Percentiles rank a stretch among this genome's conserved stretches.
These are phyloP conservation scores for Sylvia borin DNA, from an alignment of 2,797 vertebrate species.

Conservation along the genomic window DNA sequence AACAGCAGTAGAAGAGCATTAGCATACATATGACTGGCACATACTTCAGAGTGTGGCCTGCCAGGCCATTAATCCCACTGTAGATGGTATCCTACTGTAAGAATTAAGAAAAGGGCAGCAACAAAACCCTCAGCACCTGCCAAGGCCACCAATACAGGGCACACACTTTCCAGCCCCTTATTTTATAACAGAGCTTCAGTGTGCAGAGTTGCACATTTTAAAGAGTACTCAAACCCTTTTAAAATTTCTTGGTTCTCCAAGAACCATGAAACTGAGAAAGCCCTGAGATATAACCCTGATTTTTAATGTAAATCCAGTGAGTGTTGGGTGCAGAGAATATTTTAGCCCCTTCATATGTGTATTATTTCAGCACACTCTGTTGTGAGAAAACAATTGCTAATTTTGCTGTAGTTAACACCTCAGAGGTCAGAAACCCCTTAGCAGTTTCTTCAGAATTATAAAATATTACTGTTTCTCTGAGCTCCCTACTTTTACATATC, in stretches of 20 bases:
- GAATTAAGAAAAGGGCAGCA: not conserved
- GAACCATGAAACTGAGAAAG: not conserved
- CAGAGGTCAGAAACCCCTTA: not conserved
- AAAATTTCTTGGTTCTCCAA: not conserved
- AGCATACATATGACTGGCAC: not conserved
- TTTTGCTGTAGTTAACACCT: not conserved
- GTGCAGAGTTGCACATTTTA: not conserved
- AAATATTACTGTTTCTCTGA: not conserved
- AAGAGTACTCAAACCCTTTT: not conserved
- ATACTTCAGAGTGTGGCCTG: not conserved
- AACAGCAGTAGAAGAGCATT: not conserved
- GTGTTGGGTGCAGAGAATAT: not conserved
- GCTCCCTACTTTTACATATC: not conserved
- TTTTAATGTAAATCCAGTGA: not conserved
- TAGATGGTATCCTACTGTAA: not conserved
- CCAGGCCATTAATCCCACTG: not conserved
- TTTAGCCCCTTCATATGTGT: not conserved
- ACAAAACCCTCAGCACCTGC: not conserved
- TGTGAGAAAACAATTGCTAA: not conserved
- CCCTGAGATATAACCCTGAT: not conserved
- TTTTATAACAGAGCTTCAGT: not conserved
- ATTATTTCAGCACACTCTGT: not conserved
- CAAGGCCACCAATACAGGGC: not conserved
- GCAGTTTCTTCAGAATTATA: not conserved
- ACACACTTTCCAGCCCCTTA: not conserved